Evolutionary conservation across 1,140 invertebrate species (phyloP).

Genomic region (Heliconius hermathena): DNA sequence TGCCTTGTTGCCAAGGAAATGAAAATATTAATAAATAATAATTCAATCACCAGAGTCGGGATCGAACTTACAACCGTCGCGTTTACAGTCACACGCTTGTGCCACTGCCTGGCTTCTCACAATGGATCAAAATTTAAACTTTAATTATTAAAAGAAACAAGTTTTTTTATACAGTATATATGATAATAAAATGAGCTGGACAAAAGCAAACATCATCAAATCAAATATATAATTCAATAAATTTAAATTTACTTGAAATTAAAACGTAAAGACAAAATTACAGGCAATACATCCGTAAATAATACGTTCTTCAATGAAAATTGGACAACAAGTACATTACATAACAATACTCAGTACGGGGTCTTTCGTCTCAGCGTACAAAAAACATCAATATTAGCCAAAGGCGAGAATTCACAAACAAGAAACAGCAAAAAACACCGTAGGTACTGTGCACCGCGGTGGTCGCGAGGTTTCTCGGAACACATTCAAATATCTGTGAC

Average conservation of each 20-base stretch:
- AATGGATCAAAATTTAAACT: background rate
- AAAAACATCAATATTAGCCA: constrained; percentile 2
- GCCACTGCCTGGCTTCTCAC: too few relatives aligned
- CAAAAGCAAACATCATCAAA: background rate
- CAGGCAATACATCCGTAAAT: too few relatives aligned
- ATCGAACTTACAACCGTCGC: too few relatives aligned
- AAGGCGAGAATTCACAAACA: background rate
- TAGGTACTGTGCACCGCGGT: background rate
- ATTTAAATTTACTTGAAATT: background rate
- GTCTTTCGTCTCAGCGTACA: background rate
- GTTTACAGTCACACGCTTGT: too few relatives aligned
- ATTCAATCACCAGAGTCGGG: too few relatives aligned
- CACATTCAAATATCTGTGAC: constrained; percentile 3
- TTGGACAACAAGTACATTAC: background rate
- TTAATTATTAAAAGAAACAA: too few relatives aligned
- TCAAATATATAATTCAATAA: background rate
- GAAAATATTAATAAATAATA: too few relatives aligned
- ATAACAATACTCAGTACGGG: background rate
- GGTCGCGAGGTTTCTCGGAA: constrained; percentile 7
- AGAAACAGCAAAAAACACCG: background rate
- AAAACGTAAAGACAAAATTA: too few relatives aligned
- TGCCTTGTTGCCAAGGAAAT: too few relatives aligned
- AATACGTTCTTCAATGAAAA: background rate
- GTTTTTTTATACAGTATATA: too few relatives aligned
- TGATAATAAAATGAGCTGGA: too few relatives aligned